A percentile compares a stretch with the other conserved stretches of the same genome.
These are phyloP conservation scores for Ganaspis brasiliensis DNA, from an alignment of 2,888 invertebrate genomes.

Conservation along the genomic window DNA sequence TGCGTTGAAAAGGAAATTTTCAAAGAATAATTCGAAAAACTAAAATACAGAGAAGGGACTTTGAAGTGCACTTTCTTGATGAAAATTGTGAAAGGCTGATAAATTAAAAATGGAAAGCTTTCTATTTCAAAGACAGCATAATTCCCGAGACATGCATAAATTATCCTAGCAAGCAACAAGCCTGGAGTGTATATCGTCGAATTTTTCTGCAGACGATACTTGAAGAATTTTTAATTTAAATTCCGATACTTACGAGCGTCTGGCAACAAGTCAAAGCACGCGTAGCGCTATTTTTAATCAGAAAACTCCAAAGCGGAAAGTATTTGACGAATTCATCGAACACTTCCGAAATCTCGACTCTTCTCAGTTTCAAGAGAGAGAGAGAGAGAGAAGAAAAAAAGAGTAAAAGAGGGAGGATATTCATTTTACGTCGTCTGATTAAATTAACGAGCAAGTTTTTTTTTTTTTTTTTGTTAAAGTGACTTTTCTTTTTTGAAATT, in stretches of 20 bases:
- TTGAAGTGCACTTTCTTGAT: constrained; percentile 20
- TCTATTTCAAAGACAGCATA: constrained; percentile 20
- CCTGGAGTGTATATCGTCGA: constrained; percentile 24
- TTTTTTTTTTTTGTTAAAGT: constrained; percentile 2
- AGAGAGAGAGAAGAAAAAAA: too few relatives aligned
- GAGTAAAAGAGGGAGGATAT: neutral
- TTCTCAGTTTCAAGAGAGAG: neutral
- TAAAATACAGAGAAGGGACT: neutral
- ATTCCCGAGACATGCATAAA: constrained; percentile 23
- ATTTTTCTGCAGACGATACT: constrained; percentile 37
- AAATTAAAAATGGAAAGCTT: constrained; percentile 8
- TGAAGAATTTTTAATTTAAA: constrained; percentile 44
- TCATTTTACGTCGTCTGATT: neutral
- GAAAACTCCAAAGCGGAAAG: constrained; percentile 36
- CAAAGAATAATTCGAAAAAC: constrained; percentile 3
- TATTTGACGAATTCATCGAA: constrained; percentile 43
- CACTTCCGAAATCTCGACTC: constrained; percentile 26
- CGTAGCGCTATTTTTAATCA: constrained; percentile 44
- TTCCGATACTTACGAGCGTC: constrained; percentile 38
- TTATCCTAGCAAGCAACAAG: constrained; percentile 37
- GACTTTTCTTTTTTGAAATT: neutral
- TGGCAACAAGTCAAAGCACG: constrained; percentile 44
- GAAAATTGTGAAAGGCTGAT: constrained; percentile 13
- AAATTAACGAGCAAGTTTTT: neutral
- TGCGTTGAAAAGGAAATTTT: neutral